Conservation (phyloP, 2,888 invertebrate genomes). For the Cataglyphis albicans region DNA sequence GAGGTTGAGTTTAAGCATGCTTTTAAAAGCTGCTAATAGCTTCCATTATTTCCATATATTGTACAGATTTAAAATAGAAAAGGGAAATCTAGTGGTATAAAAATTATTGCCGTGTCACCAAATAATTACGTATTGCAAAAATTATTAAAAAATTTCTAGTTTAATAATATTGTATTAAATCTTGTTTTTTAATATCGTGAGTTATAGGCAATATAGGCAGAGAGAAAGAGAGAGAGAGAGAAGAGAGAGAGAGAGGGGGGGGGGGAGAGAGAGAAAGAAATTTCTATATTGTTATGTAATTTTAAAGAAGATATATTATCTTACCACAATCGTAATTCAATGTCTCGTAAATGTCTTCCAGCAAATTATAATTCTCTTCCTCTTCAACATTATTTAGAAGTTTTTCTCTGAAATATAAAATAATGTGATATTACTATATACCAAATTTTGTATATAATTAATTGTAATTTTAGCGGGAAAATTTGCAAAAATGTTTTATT, state of each 20-base stretch:
- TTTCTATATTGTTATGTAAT: not conserved
- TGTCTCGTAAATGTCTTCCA: constrained; percentile 91
- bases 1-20: not conserved
- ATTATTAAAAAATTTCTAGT: not conserved
- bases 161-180: not conserved
- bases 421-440: constrained; percentile 8
- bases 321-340: constrained; percentile 89
- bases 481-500: not conserved
- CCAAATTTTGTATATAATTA: not conserved
- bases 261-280: too few relatives aligned
- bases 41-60: not conserved
- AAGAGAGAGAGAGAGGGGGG: too few relatives aligned
- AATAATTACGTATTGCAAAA: not conserved
- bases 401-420: constrained; percentile 87
- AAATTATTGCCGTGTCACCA: not conserved
- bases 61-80: not conserved
- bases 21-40: not conserved
- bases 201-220: not conserved
- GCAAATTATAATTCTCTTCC: constrained; percentile 90
- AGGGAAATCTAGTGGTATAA: not conserved
- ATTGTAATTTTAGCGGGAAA: not conserved
- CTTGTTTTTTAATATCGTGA: not conserved
- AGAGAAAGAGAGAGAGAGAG: too few relatives aligned
- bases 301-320: constrained; percentile 62
- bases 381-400: constrained; percentile 89